phyloP scores from a whole-genome alignment of 2,113 vertebrate species.

The Accipiter virgatus region DNA sequence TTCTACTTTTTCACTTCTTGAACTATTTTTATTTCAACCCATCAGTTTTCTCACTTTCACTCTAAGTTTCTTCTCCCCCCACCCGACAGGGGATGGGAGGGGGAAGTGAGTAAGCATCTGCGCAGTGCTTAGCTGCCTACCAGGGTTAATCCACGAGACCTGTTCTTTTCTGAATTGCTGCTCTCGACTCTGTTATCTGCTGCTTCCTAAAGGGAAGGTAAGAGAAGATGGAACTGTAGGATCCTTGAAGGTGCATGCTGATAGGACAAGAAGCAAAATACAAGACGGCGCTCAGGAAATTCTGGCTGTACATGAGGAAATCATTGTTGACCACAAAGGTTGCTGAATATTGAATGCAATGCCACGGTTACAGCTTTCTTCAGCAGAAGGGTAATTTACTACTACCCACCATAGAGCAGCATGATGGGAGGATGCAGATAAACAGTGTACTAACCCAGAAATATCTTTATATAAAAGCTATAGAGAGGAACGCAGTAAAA shows the following conservation, averaged over 20 bases:
- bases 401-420: not conserved
- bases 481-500: not conserved
- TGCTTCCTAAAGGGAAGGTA: not conserved
- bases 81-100: no score
- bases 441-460: not conserved
- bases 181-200: not conserved
- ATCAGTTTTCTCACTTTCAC: no score
- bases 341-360: not conserved
- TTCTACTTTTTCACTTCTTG: not conserved
- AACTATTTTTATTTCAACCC: not conserved
- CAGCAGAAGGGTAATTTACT: not conserved
- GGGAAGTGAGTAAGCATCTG: not conserved
- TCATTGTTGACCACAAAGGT: not conserved
- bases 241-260: not conserved
- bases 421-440: not conserved
- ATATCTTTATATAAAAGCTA: not conserved
- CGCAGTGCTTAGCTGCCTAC: not conserved
- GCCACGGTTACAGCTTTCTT: not conserved
- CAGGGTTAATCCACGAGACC: not conserved
- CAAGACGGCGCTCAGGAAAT: not conserved
- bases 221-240: not conserved
- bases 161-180: not conserved
- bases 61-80: not conserved
- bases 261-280: not conserved
- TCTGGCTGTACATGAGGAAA: not conserved